phyloP scores from a whole-genome alignment of 2,888 invertebrate genomes.

The Brenthis hecate region DNA sequence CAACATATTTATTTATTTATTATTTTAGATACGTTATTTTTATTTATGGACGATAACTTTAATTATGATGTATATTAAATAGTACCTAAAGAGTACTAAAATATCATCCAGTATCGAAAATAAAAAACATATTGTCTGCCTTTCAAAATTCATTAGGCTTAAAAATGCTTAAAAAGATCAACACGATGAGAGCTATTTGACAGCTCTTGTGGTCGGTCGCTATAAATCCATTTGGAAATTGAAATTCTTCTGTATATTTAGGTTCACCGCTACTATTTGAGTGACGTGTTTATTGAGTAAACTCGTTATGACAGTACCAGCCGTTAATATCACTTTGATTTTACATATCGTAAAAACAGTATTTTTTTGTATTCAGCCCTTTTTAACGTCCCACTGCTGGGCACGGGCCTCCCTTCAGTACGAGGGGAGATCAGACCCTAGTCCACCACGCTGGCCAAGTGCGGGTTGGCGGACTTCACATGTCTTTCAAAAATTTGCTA shows the following conservation, averaged over 20 bases:
- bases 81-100: no score
- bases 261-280: constrained; percentile 27
- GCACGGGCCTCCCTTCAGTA: no score
- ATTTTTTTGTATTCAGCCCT: not conserved
- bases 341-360: not conserved
- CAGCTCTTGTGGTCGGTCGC: constrained; percentile 29
- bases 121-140: not conserved
- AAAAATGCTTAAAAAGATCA: not conserved
- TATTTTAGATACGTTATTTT: no score
- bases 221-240: constrained; percentile 41
- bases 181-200: not conserved
- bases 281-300: constrained; percentile 14
- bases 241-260: constrained; percentile 34
- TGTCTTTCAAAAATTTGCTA: no score
- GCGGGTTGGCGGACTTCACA: no score
- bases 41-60: no score
- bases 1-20: no score
- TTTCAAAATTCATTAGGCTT: not conserved
- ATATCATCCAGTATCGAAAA: no score
- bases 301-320: constrained; percentile 11
- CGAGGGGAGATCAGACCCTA: no score
- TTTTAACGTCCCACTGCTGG: no score
- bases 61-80: no score
- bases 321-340: not conserved
- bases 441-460: no score